phyloP scores from a whole-genome alignment of 2,888 invertebrate genomes.

The Philaethria dido region DNA sequence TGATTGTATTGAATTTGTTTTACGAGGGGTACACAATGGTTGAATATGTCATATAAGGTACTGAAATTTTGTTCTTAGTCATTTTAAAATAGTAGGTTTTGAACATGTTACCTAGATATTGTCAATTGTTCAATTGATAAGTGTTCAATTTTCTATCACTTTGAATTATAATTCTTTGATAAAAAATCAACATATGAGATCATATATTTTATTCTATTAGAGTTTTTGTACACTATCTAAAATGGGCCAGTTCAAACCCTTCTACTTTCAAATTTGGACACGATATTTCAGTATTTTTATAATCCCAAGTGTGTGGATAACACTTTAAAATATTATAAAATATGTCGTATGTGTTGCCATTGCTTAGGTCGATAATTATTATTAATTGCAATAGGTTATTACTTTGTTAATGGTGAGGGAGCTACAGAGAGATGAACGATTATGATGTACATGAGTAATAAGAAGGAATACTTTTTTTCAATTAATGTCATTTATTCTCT shows the following conservation, averaged over 20 bases:
- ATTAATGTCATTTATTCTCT: no score
- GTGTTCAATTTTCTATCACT: no score
- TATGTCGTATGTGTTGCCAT: constrained; percentile 66
- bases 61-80: neutral
- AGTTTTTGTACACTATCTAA: no score
- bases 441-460: neutral
- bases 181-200: no score
- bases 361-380: constrained; percentile 70
- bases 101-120: no score
- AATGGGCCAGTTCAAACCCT: neutral
- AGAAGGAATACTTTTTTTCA: no score
- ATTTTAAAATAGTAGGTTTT: neutral
- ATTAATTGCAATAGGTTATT: constrained; percentile 60
- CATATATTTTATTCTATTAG: no score
- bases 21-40: constrained; percentile 1
- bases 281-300: constrained; percentile 4
- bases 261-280: neutral
- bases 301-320: neutral
- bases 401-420: constrained; percentile 60
- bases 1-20: constrained; percentile 16
- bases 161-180: no score
- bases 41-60: constrained; percentile 5
- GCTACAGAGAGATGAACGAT: constrained; percentile 13
- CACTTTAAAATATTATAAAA: constrained; percentile 22
- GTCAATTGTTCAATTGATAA: no score